Evolutionary conservation across 2,113 vertebrate genomes (phyloP).

Genomic region (Corynorhinus townsendii): DNA sequence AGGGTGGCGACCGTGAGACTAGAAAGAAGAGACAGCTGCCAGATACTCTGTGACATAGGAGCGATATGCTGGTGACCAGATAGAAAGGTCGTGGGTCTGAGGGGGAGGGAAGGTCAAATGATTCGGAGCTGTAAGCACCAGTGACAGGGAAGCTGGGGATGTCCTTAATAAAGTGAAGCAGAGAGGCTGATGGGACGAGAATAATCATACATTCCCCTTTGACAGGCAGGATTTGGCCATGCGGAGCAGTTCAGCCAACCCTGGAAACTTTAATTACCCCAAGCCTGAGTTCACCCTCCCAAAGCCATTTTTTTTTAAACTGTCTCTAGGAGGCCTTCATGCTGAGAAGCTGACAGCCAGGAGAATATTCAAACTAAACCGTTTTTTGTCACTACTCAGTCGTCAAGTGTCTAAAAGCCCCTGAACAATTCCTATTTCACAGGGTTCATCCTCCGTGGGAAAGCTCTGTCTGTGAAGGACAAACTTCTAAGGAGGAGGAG

Average conservation of each 20-base stretch:
- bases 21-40: not conserved
- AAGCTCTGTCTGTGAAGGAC: constrained; percentile 49
- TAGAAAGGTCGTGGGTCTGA: not conserved
- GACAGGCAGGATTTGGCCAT: not conserved
- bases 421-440: not conserved
- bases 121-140: not conserved
- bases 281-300: not conserved
- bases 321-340: constrained; percentile 33
- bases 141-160: not conserved
- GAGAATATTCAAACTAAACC: constrained; percentile 25
- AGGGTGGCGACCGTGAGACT: not conserved
- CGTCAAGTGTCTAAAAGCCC: not conserved
- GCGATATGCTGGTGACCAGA: accelerated
- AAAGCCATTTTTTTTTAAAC: constrained; percentile 30
- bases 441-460: not conserved
- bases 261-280: constrained; percentile 40
- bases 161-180: not conserved
- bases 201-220: not conserved
- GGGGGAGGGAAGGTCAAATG: accelerated
- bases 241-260: not conserved
- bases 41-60: not conserved
- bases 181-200: not conserved
- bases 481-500: constrained; percentile 45
- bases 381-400: constrained; percentile 26
- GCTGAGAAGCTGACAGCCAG: constrained; percentile 47